Percentiles rank a stretch among this genome's conserved stretches.
Conservation (phyloP, 2,113 vertebrate genomes). For the Carlito syrichta region DNA sequence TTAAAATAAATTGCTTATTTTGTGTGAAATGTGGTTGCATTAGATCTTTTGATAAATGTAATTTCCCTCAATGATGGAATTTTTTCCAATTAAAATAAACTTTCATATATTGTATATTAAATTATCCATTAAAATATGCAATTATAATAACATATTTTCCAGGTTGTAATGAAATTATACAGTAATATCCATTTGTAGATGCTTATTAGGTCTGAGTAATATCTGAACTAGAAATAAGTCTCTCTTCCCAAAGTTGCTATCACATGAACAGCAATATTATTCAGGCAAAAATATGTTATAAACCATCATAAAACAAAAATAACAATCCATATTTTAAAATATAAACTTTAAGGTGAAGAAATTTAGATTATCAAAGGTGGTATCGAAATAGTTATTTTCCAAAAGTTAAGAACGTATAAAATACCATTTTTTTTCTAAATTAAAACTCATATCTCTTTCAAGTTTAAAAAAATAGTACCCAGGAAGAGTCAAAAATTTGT, state of each 20-base stretch:
- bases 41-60: constrained; percentile 54
- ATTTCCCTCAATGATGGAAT: constrained; percentile 10
- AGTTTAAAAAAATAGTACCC: background rate
- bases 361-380: background rate
- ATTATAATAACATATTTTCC: constrained; percentile 32
- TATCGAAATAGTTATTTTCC: background rate
- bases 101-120: constrained; percentile 20
- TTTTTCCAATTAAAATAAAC: constrained; percentile 58
- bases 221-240: background rate
- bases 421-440: background rate
- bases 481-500: background rate
- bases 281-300: background rate
- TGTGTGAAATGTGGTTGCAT: constrained; percentile 30
- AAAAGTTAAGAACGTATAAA: constrained; percentile 8
- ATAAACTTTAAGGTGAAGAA: background rate
- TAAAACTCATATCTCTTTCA: background rate
- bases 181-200: constrained; percentile 35
- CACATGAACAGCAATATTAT: background rate
- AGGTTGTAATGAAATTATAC: constrained; percentile 44
- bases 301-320: constrained; percentile 1
- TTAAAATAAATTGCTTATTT: constrained; percentile 67
- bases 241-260: background rate
- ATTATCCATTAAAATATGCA: constrained; percentile 40
- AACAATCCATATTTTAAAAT: background rate
- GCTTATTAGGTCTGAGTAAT: background rate